Conservation (phyloP, 2,797 vertebrate species). For the Artibeus jamaicensis region DNA sequence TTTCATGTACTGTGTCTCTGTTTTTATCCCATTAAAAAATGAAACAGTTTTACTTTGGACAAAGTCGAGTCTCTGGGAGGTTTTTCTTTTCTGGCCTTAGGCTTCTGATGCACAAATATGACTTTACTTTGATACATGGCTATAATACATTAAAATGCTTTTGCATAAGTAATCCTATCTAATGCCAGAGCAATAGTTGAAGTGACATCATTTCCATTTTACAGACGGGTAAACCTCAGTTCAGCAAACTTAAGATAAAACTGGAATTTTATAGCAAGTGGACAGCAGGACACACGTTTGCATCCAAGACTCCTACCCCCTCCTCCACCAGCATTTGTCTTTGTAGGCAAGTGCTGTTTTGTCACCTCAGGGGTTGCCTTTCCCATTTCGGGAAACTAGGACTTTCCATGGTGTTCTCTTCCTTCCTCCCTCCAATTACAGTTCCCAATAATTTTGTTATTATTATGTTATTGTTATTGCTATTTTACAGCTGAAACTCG, state of each 20-base stretch:
- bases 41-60: neutral
- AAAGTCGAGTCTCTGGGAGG: neutral
- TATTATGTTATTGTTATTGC: neutral
- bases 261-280: neutral
- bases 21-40: neutral
- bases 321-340: neutral
- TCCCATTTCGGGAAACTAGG: fast-evolving
- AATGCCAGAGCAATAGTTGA: neutral
- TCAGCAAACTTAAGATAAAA: neutral
- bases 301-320: neutral
- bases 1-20: neutral
- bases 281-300: neutral
- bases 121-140: neutral
- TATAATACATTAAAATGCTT: neutral
- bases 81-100: neutral
- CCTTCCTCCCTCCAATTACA: neutral
- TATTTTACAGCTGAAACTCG: neutral
- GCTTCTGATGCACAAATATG: neutral
- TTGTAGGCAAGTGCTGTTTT: neutral
- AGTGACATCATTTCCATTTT: neutral
- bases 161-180: neutral
- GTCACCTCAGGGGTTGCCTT: neutral
- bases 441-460: neutral
- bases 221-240: neutral
- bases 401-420: neutral